These are phyloP conservation scores for Leptobrachium leishanense DNA, from an alignment of 2,113 vertebrate genomes.

Conservation along the genomic window DNA sequence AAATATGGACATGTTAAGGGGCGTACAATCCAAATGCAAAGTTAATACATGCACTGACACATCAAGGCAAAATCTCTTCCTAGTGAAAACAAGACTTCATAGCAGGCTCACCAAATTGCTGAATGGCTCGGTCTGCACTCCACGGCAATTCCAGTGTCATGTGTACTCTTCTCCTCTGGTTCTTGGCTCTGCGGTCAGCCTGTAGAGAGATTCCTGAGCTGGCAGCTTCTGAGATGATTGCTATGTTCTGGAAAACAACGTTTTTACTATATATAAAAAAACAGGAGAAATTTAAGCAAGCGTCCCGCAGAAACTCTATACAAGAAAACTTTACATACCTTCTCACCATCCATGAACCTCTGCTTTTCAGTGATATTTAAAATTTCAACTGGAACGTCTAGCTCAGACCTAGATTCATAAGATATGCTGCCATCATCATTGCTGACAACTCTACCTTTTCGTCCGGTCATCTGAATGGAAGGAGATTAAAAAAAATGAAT, in stretches of 20 bases:
- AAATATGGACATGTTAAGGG: no score
- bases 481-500: background rate
- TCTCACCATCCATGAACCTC: slow-evolving; percentile 97
- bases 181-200: slow-evolving; percentile 93
- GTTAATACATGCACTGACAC: no score
- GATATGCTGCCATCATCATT: slow-evolving; percentile 97
- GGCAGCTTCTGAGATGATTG: slow-evolving; percentile 97
- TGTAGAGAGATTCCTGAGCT: slow-evolving; percentile 97
- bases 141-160: slow-evolving; percentile 96
- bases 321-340: slow-evolving; percentile 68
- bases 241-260: slow-evolving; percentile 80
- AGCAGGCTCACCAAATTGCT: slow-evolving; percentile 86
- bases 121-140: slow-evolving; percentile 95
- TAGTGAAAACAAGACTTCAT: no score
- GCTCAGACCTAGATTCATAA: slow-evolving; percentile 92
- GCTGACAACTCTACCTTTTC: slow-evolving; percentile 94
- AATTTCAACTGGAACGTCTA: slow-evolving; percentile 96
- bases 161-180: slow-evolving; percentile 91
- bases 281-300: background rate
- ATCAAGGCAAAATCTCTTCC: no score
- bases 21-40: no score
- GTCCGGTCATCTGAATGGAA: slow-evolving; percentile 87
- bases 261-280: background rate
- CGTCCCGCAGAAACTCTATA: background rate
- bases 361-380: slow-evolving; percentile 97